Conservation (phyloP, 2,113 vertebrate genomes). For the Melanerpes formicivorus region DNA sequence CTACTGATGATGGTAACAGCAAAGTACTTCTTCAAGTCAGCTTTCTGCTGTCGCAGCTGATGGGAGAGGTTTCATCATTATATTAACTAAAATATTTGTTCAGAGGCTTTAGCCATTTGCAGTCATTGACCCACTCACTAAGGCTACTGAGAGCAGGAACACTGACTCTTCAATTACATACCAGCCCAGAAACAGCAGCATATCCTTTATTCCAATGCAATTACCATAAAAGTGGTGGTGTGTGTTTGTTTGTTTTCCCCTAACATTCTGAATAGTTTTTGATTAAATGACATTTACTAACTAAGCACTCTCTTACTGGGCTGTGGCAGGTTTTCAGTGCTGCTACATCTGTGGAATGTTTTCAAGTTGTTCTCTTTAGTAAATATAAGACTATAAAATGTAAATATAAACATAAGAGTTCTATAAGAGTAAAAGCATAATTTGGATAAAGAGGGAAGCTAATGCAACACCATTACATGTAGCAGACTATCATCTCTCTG, state of each 20-base stretch:
- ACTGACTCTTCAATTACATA: not conserved
- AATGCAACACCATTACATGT: slow-evolving; percentile 57
- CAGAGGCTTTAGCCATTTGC: not conserved
- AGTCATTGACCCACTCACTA: not conserved
- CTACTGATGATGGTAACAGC: not conserved
- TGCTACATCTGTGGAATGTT: slow-evolving; percentile 43
- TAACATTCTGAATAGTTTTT: slow-evolving; percentile 1
- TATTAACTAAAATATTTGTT: not conserved
- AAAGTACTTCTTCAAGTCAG: not conserved
- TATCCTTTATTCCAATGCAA: not conserved
- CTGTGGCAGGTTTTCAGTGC: slow-evolving; percentile 37
- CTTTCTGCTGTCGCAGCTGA: not conserved
- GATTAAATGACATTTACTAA: slow-evolving; percentile 40
- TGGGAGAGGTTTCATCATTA: not conserved
- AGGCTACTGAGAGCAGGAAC: not conserved
- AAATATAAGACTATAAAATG: slow-evolving; percentile 56
- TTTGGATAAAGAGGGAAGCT: slow-evolving; percentile 50
- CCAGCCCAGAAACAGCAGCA: not conserved
- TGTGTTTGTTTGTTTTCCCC: not conserved
- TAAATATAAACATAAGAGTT: slow-evolving; percentile 52
- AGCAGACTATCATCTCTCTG: slow-evolving; percentile 23
- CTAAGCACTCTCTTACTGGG: slow-evolving; percentile 34
- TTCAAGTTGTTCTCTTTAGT: slow-evolving; percentile 64
- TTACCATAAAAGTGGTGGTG: not conserved
- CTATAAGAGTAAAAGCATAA: slow-evolving; percentile 52